A percentile compares a stretch with the other conserved stretches of the same genome.
Evolutionary conservation across 2,113 vertebrate genomes (phyloP).

Genomic region (Brienomyrus longianalis): DNA sequence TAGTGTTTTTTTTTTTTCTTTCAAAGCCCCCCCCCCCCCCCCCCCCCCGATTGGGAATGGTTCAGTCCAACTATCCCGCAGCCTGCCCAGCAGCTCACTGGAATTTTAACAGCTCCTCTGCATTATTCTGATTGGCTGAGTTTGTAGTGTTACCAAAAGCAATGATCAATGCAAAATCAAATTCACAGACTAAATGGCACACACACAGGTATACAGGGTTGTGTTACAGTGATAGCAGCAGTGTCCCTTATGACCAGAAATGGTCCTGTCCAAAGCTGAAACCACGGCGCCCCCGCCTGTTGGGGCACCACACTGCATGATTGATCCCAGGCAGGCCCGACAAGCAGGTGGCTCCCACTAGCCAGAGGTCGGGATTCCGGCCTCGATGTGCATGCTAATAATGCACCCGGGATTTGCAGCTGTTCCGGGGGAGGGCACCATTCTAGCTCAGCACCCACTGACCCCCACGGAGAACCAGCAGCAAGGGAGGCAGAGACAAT

Average conservation of each 20-base stretch:
- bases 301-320: not conserved
- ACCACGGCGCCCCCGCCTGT: not conserved
- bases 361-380: not conserved
- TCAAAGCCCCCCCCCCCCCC: not conserved
- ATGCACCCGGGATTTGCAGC: conserved; percentile 8
- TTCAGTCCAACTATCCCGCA: not conserved
- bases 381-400: not conserved
- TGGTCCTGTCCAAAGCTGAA: not conserved
- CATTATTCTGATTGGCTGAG: not conserved
- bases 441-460: not conserved
- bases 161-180: not conserved
- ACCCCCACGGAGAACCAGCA: not conserved
- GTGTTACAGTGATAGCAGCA: not conserved
- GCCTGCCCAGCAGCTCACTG: not conserved
- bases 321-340: not conserved
- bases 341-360: not conserved
- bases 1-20: not conserved
- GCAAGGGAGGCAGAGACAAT: not conserved
- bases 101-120: not conserved
- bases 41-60: not conserved
- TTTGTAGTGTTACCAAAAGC: not conserved
- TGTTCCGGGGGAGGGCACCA: not conserved
- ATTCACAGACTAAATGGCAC: not conserved
- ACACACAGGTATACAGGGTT: not conserved
- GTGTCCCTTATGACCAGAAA: not conserved